Percentiles rank a stretch among this genome's conserved stretches.
Conservation (phyloP, 2,113 vertebrate species). For the Serinus canaria region DNA sequence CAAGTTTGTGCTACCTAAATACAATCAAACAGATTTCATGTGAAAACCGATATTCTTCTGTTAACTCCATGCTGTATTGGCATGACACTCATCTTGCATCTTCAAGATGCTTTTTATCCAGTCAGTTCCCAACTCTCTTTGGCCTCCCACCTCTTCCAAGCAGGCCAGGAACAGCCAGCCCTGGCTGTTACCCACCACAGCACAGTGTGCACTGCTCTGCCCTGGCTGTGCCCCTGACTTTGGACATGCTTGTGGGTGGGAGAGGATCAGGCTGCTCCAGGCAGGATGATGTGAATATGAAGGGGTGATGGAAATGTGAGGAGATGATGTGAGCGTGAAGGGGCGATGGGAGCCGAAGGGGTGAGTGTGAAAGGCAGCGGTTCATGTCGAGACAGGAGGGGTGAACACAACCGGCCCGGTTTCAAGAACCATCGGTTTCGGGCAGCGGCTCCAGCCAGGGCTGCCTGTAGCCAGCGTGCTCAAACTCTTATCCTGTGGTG, state of each 20-base stretch:
- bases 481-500: neutral
- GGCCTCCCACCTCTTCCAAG: neutral
- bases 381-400: neutral
- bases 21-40: conserved; percentile 50
- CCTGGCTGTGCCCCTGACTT: neutral
- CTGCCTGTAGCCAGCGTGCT: neutral
- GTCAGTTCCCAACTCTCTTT: neutral
- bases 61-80: neutral
- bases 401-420: neutral
- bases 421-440: neutral
- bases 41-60: conserved; percentile 35
- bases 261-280: neutral
- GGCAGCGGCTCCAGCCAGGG: neutral
- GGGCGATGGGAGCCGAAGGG: neutral
- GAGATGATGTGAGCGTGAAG: neutral
- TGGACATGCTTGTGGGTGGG: neutral
- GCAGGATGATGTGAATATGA: neutral
- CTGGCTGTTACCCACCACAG: fast-evolving
- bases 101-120: neutral
- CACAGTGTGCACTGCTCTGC: fast-evolving
- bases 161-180: neutral
- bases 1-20: conserved; percentile 57
- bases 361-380: neutral
- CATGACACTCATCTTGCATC: neutral
- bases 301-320: neutral